Evolutionary conservation across 1,140 invertebrate species (phyloP), one percentile per base, ranked within the genome.

Genomic region (Epicauta chinensis): DNA sequence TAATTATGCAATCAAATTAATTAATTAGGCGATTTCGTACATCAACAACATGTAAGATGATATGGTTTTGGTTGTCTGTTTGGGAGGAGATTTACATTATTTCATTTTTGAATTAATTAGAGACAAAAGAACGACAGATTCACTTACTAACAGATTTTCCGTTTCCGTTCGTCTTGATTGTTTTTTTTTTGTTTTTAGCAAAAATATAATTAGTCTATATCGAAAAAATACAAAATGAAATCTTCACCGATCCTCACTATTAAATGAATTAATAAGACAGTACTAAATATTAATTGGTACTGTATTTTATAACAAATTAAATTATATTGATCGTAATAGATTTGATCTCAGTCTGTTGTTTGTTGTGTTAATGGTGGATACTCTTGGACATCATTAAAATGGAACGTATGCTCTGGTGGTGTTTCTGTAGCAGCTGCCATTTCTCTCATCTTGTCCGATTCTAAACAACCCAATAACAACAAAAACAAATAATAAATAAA

Each of bases 321-420:
- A 23, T 23, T 23, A 23, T 23, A 0, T 5, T 43, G 6, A 34
- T 15, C 35, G 17, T 56, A 36, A 32, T 14, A 29, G 11, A 41
- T 40, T 38, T 38, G 38, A 23, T 53, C 62, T 77, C 72, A 81
- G 65, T 82, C 81, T 55, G 76, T 77, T 58, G 82, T 80, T 61
- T 84, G 81, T 34, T 3, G 23, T 7, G 80, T 81, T 38, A 91
- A 83, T 53, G 88, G 87, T 54, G 89, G 88, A 74, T 91, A 91
- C 72, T 92, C 88, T 45, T 78, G 75, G 47, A 88, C 87, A 71
- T 92, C 87, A 65, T 87, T 82, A 65, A 91, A 76, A 64, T 84
- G 80, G 68, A 89, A 83, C 32, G 63, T 71, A 44, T 77, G 76
- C 57, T 81, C 79, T 34, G 83, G 80, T 34, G 83, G 80, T 52